Conservation (phyloP, 2,797 vertebrate species). For the Spinibarbus caldwelli region DNA sequence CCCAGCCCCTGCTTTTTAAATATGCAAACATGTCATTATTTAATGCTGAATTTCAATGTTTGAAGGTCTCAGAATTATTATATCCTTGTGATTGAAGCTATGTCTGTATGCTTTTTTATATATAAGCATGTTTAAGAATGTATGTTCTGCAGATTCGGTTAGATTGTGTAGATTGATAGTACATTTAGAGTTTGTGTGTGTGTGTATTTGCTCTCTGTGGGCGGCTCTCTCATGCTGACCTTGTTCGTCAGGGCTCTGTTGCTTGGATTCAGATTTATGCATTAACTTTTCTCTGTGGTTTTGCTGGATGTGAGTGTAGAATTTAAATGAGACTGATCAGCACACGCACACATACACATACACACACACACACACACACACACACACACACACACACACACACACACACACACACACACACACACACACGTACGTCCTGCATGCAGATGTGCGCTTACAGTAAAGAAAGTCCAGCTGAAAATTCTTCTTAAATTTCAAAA, state of each 20-base stretch:
- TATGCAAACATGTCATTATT: background rate
- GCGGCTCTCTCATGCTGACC: conserved; percentile 47
- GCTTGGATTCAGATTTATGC: conserved; percentile 67
- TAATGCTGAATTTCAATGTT: background rate
- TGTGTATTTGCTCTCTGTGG: conserved; percentile 37
- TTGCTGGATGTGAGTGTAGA: conserved; percentile 37
- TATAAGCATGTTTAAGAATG: too few species aligned
- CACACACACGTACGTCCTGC: too few species aligned
- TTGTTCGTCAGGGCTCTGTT: conserved; percentile 64
- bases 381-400: too few species aligned
- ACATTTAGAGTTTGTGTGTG: background rate
- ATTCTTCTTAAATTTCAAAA: background rate
- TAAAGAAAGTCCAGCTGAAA: background rate
- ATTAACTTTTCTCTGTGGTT: conserved; percentile 56
- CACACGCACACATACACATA: background rate
- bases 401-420: too few species aligned
- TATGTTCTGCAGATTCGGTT: conserved; percentile 5
- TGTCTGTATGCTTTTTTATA: background rate
- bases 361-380: too few species aligned
- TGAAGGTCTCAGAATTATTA: background rate
- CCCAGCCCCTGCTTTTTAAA: background rate
- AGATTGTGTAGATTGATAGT: conserved; percentile 11
- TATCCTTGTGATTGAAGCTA: background rate
- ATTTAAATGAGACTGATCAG: conserved; percentile 50
- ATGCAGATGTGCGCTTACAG: conserved; percentile 40